Base-by-base conservation (phyloP, 2,888 invertebrate species). In the Caenorhabditis sp. region DNA sequence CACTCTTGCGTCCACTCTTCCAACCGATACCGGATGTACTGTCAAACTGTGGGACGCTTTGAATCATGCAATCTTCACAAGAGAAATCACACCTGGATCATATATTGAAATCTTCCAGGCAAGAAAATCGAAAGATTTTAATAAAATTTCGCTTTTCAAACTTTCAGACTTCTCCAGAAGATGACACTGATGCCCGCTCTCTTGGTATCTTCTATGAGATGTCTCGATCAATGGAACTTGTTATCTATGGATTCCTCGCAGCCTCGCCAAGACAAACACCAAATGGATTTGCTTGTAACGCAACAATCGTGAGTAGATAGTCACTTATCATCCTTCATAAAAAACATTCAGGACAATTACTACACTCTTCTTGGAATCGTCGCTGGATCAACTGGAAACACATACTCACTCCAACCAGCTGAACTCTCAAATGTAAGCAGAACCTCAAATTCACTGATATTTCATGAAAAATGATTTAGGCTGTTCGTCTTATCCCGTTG, bases 41-140 rank as follows among this genome's bases (percentile, higher is more conserved):
- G 80, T 80, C 10, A 72, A 80, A 59, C 65, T 78, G 4, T 79
- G 79, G 70, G 70, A 76, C n/a, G 82, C 82, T 10, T 59, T 82
- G 31, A 66, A 76, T 26, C 60, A 65, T 31, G 77, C 77, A 0
- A 58, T 78, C 25, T 62, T 68, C 59, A 21, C 54, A 17, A 56
- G 80, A 71, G 67, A 67, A 20, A 50, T 73, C 4, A 27, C 63
- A 17, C 71, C 78, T 4, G 80, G 80, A 58, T 78, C 80, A 0
- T 82, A 67, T 31, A 62, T 82, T 56, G 72, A 82, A 62, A 67
- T 82, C 59, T 82, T 82, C 80, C 72, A 73, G 43, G 43, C 27
- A 67, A 56, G 17, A 21, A 25, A 52, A 8, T 31, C 10, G 2
- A 36, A 17, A 25, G 31, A 14, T 5, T 52, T 10, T 8, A 25